A percentile compares a stretch with the other conserved stretches of the same genome.
phyloP scores from a whole-genome alignment of 1,140 invertebrate genomes.

The Planococcus citri region DNA sequence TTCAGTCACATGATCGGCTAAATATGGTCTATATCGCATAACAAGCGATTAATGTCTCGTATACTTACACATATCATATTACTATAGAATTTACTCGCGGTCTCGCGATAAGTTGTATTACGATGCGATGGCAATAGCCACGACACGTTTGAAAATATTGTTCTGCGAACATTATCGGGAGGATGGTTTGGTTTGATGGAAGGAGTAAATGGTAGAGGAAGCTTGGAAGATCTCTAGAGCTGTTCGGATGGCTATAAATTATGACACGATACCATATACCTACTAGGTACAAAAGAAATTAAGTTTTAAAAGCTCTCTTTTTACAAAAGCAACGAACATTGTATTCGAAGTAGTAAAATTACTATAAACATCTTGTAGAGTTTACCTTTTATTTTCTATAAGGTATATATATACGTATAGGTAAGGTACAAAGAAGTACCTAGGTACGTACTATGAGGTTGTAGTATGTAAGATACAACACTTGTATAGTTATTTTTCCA shows the following conservation, averaged over 20 bases:
- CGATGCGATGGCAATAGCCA: background rate
- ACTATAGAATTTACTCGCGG: background rate
- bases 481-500: background rate
- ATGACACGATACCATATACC: background rate
- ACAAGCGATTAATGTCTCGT: background rate
- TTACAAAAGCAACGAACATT: background rate
- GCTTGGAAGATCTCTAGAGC: no score
- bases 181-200: background rate
- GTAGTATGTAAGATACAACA: no score
- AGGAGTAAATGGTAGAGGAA: background rate
- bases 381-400: background rate
- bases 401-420: no score
- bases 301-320: background rate
- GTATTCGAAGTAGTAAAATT: background rate
- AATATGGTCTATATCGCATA: background rate
- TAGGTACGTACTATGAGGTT: no score
- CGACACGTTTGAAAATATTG: background rate
- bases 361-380: background rate
- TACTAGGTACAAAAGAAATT: slow-evolving; percentile 8
- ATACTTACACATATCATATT: background rate
- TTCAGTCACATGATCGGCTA: slow-evolving; percentile 1
- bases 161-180: background rate
- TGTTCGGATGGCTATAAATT: background rate
- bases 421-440: no score
- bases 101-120: no score